These are phyloP conservation scores for Hippasteria phrygiana DNA, from an alignment of 53 echinoderm and acorn worm species.

Conservation along the genomic window DNA sequence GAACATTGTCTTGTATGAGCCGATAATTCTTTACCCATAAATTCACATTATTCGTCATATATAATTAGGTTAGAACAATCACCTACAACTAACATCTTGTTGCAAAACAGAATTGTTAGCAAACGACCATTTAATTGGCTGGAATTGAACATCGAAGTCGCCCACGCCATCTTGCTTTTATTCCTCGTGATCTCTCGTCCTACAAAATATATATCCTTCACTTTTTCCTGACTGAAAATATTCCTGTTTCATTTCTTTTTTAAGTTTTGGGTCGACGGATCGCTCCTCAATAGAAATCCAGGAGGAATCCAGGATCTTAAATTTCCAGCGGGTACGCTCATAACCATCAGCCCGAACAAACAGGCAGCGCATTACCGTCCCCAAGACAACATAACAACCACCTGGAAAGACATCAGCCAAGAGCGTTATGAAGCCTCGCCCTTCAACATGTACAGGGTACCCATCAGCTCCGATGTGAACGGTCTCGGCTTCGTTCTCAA, in stretches of 20 bases:
- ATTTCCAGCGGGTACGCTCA: conserved; percentile 68
- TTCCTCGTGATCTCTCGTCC: not conserved
- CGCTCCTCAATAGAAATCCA: conserved; percentile 15
- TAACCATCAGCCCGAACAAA: conserved; percentile 69
- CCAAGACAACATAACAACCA: conserved; percentile 69
- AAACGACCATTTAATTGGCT: too few species aligned
- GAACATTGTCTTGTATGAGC: too few species aligned
- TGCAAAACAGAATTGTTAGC: too few species aligned
- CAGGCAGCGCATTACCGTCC: conserved; percentile 67
- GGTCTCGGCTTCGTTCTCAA: conserved; percentile 56
- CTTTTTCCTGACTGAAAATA: not conserved
- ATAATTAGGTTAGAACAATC: too few species aligned
- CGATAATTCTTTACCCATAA: too few species aligned
- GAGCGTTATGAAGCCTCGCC: conserved; percentile 64
- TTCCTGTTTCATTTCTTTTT: not conserved
- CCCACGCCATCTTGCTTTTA: too few species aligned
- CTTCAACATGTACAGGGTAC: conserved; percentile 71
- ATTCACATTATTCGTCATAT: too few species aligned
- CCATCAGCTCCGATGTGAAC: not conserved
- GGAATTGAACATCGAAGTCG: too few species aligned
- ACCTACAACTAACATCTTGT: too few species aligned
- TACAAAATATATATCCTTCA: too few species aligned
- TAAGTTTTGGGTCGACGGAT: conserved; percentile 70
- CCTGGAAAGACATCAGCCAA: conserved; percentile 73
- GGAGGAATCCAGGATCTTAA: conserved; percentile 64